Evolutionary conservation across 2,113 vertebrate species (phyloP).

Genomic region (Cyprinus carpio): DNA sequence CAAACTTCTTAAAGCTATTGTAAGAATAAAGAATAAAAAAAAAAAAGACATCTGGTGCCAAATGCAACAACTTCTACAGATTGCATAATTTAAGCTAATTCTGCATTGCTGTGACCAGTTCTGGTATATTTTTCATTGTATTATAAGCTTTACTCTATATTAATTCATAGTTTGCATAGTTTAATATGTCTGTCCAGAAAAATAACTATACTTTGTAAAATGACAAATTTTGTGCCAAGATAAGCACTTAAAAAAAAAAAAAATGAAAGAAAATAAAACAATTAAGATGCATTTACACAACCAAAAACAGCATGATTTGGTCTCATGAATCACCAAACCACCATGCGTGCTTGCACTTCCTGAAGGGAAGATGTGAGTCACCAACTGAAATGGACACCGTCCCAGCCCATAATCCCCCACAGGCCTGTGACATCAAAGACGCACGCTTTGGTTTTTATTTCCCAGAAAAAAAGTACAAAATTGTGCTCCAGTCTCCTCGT

Average conservation of each 20-base stretch:
- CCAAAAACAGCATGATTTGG: constrained; percentile 19
- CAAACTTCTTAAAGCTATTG: neutral
- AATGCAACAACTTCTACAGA: neutral
- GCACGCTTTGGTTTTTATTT: constrained; percentile 39
- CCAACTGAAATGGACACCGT: constrained; percentile 40
- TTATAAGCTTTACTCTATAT: neutral
- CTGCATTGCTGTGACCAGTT: neutral
- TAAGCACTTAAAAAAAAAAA: neutral
- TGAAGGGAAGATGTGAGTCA: constrained; percentile 72
- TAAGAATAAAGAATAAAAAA: no score
- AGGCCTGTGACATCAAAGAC: constrained; percentile 55
- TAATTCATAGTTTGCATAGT: neutral
- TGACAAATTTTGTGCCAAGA: neutral
- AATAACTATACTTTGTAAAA: neutral
- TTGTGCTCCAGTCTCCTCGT: neutral
- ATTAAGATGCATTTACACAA: neutral
- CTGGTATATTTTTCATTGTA: neutral
- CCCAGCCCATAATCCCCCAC: constrained; percentile 56
- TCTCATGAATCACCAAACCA: constrained; percentile 47
- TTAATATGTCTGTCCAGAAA: neutral
- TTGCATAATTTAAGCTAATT: neutral
- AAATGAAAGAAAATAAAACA: neutral
- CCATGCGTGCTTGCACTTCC: constrained; percentile 32
- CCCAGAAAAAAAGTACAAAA: constrained; percentile 26
- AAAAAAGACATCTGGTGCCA: neutral